Evolutionary conservation across 2,797 vertebrate genomes (phyloP).

Genomic region (Todus mexicanus): DNA sequence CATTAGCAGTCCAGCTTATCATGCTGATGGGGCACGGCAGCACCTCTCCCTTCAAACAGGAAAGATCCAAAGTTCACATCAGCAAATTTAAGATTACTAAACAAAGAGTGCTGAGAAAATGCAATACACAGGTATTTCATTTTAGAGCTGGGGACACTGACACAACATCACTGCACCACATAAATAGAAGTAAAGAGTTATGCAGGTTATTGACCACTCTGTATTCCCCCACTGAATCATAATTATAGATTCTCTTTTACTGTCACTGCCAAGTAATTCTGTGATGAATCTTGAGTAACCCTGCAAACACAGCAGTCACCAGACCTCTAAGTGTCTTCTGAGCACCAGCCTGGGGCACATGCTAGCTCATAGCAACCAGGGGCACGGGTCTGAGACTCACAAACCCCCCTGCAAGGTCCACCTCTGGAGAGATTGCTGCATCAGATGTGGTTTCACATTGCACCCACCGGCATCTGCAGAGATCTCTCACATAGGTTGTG

Average conservation of each 20-base stretch:
- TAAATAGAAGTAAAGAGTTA: not conserved
- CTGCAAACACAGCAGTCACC: not conserved
- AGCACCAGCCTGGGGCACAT: not conserved
- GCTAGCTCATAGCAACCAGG: not conserved
- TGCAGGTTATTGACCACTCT: not conserved
- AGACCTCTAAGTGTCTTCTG: not conserved
- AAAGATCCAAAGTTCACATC: not conserved
- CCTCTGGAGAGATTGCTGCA: not conserved
- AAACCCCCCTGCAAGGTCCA: not conserved
- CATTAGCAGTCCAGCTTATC: not conserved
- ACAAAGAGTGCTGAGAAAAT: not conserved
- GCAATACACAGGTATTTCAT: not conserved
- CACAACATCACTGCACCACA: not conserved
- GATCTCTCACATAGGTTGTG: not conserved
- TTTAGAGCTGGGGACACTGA: not conserved
- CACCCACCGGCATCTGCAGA: not conserved
- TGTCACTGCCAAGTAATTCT: not conserved
- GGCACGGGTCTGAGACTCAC: not conserved
- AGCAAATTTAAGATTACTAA: not conserved
- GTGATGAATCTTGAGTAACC: not conserved
- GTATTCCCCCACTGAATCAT: not conserved
- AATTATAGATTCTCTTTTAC: not conserved
- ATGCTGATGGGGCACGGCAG: not conserved
- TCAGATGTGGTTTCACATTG: not conserved
- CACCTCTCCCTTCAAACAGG: not conserved